Evolutionary conservation across 2,888 invertebrate species (phyloP).

Genomic region (Drosophila niveifrons): DNA sequence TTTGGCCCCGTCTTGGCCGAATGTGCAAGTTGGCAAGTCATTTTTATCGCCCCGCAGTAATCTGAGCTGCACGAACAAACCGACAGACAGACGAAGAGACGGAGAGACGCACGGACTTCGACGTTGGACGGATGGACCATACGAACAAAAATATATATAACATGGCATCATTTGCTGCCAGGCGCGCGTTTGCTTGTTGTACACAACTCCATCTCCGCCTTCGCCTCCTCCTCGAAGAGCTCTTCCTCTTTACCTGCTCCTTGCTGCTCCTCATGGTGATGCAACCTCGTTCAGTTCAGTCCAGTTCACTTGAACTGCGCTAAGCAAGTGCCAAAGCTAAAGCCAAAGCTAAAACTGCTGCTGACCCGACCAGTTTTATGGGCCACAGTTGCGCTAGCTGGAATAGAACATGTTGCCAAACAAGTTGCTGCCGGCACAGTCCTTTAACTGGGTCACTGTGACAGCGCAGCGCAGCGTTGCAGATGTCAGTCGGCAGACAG

Average conservation of each 20-base stretch:
- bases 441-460: constrained; percentile 76
- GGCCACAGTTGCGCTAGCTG: constrained; percentile 17
- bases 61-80: constrained; percentile 80
- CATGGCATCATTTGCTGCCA: constrained; percentile 78
- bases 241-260: constrained; percentile 24
- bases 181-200: constrained; percentile 79
- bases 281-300: constrained; percentile 50
- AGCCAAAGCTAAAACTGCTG: constrained; percentile 58
- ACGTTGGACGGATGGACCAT: constrained; percentile 40
- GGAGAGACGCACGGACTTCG: constrained; percentile 43
- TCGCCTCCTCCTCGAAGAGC: constrained; percentile 6
- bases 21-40: constrained; percentile 81
- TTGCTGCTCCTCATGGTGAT: constrained; percentile 59
- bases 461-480: constrained; percentile 25
- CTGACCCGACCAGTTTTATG: constrained; percentile 66
- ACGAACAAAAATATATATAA: constrained; percentile 67
- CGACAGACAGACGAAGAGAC: constrained; percentile 47
- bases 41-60: constrained; percentile 78
- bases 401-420: constrained; percentile 74
- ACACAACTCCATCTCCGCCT: constrained; percentile 53
- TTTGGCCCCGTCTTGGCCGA: constrained; percentile 60
- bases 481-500: constrained; percentile 3
- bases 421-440: constrained; percentile 67
- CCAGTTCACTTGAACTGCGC: constrained; percentile 10
- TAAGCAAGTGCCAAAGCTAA: constrained; percentile 15